These are phyloP conservation scores for Pristionchus mayeri DNA, from an alignment of 2,888 invertebrate genomes.

Conservation along the genomic window DNA sequence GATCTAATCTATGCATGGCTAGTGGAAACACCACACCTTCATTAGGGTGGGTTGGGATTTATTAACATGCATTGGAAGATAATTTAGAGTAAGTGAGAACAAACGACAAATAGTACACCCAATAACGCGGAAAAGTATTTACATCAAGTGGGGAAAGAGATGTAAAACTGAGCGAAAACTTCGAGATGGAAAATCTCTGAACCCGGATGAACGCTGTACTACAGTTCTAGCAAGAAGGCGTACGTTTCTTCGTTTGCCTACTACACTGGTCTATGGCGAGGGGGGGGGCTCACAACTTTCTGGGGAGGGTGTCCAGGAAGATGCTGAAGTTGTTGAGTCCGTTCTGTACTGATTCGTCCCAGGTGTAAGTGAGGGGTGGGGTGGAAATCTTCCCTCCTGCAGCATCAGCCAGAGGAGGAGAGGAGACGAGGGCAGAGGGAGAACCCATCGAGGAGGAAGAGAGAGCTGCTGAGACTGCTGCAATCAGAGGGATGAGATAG, in stretches of 20 bases:
- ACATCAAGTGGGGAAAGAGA: not conserved
- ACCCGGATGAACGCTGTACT: not conserved
- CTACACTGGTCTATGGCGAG: not conserved
- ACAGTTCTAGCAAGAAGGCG: not conserved
- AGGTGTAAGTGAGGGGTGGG: constrained; percentile 2
- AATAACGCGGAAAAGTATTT: not conserved
- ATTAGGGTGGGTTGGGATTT: not conserved
- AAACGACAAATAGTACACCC: not conserved
- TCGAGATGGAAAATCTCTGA: not conserved
- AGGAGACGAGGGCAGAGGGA: not conserved
- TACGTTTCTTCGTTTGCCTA: not conserved
- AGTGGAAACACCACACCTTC: not conserved
- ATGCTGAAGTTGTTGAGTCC: not conserved
- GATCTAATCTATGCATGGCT: not conserved
- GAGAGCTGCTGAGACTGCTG: not conserved
- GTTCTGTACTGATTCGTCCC: not conserved
- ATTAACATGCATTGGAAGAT: not conserved
- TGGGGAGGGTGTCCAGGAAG: constrained; percentile 13
- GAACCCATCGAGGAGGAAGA: not conserved
- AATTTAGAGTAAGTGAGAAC: not conserved
- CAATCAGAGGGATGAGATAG: not conserved
- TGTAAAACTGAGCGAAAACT: constrained; percentile 15
- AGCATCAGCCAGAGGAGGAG: not conserved
- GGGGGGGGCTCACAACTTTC: not conserved
- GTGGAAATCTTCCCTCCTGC: not conserved